Conservation (phyloP, 2,113 vertebrate genomes). For the Myotis lucifugus region DNA sequence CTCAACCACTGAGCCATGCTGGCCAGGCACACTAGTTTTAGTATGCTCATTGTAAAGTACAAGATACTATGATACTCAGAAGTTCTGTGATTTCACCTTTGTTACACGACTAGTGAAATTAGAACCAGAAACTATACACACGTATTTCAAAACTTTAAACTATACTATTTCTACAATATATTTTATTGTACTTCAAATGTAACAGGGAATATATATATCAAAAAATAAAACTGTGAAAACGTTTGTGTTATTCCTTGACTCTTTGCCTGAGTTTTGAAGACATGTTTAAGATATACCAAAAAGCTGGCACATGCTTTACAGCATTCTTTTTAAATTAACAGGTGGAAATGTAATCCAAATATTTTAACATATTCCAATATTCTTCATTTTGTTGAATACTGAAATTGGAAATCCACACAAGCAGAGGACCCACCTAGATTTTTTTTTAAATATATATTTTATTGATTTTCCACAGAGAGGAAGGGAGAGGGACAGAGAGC, state of each 20-base stretch:
- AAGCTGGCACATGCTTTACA: slow-evolving; percentile 26
- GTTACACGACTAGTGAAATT: not conserved
- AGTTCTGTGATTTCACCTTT: not conserved
- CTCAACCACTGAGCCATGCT: no score
- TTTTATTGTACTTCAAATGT: not conserved
- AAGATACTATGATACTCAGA: not conserved
- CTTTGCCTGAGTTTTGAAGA: slow-evolving; percentile 29
- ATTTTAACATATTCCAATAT: slow-evolving; percentile 58
- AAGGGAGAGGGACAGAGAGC: no score
- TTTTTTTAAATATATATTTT: no score
- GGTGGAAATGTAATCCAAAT: slow-evolving; percentile 43
- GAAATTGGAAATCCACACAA: slow-evolving; percentile 8
- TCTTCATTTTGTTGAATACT: slow-evolving; percentile 29
- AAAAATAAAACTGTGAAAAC: slow-evolving; percentile 46
- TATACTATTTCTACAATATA: not conserved
- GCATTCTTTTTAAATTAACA: slow-evolving; percentile 42
- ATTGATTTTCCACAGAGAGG: no score
- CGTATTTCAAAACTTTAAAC: not conserved
- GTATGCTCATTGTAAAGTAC: not conserved
- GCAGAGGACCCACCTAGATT: not conserved
- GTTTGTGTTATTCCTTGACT: slow-evolving; percentile 8
- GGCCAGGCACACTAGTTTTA: not conserved
- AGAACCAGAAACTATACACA: not conserved
- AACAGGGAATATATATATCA: not conserved
- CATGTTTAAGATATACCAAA: not conserved